Conservation (phyloP, 2,113 vertebrate genomes). For the Camelus bactrianus region DNA sequence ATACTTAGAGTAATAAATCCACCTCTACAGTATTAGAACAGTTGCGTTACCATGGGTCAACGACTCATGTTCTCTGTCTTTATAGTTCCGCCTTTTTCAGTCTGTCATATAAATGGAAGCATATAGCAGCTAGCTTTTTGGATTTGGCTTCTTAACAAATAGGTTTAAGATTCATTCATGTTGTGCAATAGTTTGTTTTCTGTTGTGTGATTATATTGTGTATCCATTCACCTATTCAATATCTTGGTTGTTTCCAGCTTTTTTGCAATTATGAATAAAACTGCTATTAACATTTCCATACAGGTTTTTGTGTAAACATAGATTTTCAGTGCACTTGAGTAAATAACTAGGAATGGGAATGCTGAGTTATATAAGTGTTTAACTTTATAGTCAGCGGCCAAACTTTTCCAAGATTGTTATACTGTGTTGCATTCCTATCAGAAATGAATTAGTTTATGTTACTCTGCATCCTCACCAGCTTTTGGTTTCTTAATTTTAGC, state of each 20-base stretch:
- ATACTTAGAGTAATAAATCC: background rate
- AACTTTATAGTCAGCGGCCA: background rate
- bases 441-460: background rate
- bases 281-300: background rate
- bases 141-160: background rate
- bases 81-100: constrained; percentile 10
- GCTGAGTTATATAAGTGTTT: background rate
- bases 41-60: background rate
- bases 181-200: background rate
- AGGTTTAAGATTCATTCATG: background rate
- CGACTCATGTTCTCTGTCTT: background rate
- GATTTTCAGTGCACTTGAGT: background rate
- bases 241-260: background rate
- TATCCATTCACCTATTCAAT: background rate
- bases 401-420: background rate
- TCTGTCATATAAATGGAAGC: background rate
- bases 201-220: background rate
- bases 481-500: background rate
- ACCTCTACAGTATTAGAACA: background rate
- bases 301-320: background rate
- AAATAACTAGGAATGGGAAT: background rate
- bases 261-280: background rate
- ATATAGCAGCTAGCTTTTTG: background rate
- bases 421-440: background rate
- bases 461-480: background rate